Conservation (phyloP, 2,113 vertebrate species). For the Sander vitreus region DNA sequence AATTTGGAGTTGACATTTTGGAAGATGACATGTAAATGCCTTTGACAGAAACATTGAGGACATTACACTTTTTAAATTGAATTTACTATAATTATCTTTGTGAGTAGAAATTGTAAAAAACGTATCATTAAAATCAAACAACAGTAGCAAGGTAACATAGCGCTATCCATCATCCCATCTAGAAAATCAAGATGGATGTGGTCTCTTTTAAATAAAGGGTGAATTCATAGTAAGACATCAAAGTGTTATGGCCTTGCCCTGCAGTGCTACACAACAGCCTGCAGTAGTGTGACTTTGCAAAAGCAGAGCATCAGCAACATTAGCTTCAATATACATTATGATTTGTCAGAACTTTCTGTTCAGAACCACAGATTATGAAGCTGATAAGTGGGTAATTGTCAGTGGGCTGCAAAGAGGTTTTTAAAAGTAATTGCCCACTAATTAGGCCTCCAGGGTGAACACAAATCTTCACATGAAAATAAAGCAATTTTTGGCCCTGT, state of each 20-base stretch:
- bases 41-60: not conserved
- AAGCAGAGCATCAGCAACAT: conserved; percentile 3
- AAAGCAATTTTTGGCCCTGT: conserved; percentile 16
- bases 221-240: not conserved
- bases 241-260: not conserved
- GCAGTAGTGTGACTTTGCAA: not conserved
- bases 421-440: conserved; percentile 41
- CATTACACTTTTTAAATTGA: not conserved
- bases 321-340: not conserved
- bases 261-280: not conserved
- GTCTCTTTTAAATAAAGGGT: not conserved
- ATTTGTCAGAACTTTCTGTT: conserved; percentile 2
- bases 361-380: conserved; percentile 35
- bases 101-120: not conserved
- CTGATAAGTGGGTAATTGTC: conserved; percentile 53
- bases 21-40: not conserved
- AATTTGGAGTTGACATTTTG: not conserved
- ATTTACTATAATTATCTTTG: not conserved
- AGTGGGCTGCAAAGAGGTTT: conserved; percentile 24
- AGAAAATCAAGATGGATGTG: not conserved
- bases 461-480: conserved; percentile 44
- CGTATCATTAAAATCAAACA: not conserved
- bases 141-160: not conserved
- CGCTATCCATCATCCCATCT: not conserved
- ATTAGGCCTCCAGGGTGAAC: conserved; percentile 44